These are phyloP conservation scores for Coremacera marginata DNA, from an alignment of 2,888 invertebrate species.

Conservation along the genomic window DNA sequence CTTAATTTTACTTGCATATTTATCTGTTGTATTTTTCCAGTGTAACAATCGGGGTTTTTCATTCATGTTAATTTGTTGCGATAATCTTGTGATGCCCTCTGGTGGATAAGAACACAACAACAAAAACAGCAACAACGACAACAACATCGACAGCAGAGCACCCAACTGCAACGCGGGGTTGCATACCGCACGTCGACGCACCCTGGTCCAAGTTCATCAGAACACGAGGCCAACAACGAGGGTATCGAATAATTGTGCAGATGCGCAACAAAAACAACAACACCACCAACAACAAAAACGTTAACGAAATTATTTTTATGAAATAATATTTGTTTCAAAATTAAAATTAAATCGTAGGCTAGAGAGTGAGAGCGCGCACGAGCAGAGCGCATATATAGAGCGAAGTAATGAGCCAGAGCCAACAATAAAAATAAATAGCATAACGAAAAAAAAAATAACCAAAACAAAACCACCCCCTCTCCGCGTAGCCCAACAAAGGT, in stretches of 20 bases:
- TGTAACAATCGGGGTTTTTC: neutral
- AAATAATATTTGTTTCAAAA: constrained; percentile 23
- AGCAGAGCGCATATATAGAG: constrained; percentile 14
- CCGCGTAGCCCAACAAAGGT: constrained; percentile 36
- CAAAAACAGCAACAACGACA: neutral
- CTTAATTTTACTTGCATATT: no score
- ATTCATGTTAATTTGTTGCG: neutral
- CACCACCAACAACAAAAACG: neutral
- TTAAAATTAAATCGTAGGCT: constrained; percentile 21
- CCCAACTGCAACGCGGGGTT: neutral
- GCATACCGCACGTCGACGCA: neutral
- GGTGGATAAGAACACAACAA: no score
- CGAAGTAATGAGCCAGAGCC: neutral
- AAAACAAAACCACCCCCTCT: constrained; percentile 42
- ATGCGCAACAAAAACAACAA: constrained; percentile 36
- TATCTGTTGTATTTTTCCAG: neutral
- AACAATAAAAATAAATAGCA: neutral
- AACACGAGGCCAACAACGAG: neutral
- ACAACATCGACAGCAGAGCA: neutral
- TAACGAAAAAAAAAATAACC: constrained; percentile 20
- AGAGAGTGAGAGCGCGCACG: constrained; percentile 35
- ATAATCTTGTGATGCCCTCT: neutral
- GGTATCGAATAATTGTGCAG: constrained; percentile 13
- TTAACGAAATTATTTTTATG: neutral
- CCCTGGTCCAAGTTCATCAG: neutral